These are phyloP conservation scores for Pandion haliaetus DNA, from an alignment of 2,113 vertebrate species.

Conservation along the genomic window DNA sequence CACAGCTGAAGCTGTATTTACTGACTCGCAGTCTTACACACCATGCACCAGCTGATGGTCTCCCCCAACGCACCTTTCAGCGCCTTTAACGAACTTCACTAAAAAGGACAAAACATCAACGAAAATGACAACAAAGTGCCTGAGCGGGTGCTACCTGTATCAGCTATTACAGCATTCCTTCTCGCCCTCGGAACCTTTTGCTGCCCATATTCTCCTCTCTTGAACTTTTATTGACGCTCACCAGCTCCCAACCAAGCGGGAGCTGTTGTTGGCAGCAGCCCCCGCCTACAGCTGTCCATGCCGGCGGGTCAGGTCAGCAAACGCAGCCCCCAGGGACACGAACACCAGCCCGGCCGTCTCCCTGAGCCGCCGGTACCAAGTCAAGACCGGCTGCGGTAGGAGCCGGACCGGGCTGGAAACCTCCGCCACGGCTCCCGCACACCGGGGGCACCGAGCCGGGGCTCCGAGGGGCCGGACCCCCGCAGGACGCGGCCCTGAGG, in stretches of 20 bases:
- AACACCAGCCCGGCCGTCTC: not conserved
- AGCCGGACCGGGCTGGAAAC: not conserved
- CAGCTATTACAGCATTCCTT: not conserved
- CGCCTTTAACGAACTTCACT: not conserved
- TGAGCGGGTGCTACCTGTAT: rapidly evolving
- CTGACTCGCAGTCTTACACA: not conserved
- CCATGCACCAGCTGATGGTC: not conserved
- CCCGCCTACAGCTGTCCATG: not conserved
- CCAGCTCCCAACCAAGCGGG: not conserved
- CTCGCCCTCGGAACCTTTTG: rapidly evolving
- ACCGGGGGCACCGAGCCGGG: too few species aligned
- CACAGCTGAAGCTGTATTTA: not conserved
- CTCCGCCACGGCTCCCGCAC: not conserved
- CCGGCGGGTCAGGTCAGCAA: not conserved
- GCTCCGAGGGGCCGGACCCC: not conserved
- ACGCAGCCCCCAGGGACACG: not conserved
- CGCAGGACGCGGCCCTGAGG: not conserved
- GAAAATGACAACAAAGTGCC: rapidly evolving
- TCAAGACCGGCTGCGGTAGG: not conserved
- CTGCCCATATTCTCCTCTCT: not conserved
- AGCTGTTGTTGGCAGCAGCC: not conserved
- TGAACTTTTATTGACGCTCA: rapidly evolving
- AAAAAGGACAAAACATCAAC: not conserved
- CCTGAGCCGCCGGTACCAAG: not conserved
- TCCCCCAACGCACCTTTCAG: not conserved